Conservation (phyloP, 2,888 invertebrate genomes). For the Toxonevra muliebris region DNA sequence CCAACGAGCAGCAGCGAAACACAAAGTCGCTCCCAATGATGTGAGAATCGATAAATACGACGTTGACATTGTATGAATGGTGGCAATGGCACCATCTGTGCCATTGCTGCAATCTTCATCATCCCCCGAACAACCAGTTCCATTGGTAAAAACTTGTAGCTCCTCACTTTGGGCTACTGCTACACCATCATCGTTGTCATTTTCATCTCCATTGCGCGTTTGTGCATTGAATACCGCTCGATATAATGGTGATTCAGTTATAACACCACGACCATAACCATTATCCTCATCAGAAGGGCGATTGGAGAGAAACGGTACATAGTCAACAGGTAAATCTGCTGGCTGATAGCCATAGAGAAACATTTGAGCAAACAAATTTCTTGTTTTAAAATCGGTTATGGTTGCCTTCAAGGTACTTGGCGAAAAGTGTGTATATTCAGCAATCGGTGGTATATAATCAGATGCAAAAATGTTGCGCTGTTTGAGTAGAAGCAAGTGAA, state of each 20-base stretch:
- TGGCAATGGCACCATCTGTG: too few relatives aligned
- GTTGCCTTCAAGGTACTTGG: conserved; percentile 54
- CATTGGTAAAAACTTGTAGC: too few relatives aligned
- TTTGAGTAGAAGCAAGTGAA: conserved; percentile 17
- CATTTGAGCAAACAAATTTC: conserved; percentile 54
- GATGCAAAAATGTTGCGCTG: conserved; percentile 45
- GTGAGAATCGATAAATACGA: too few relatives aligned
- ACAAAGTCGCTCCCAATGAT: too few relatives aligned
- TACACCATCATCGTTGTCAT: neutral
- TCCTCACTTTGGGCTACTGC: too few relatives aligned
- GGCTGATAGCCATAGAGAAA: conserved; percentile 56
- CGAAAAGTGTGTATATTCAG: conserved; percentile 55
- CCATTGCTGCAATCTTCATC: too few relatives aligned
- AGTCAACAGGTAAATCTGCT: conserved; percentile 43
- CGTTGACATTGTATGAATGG: too few relatives aligned
- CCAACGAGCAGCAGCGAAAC: too few relatives aligned
- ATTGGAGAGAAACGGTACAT: conserved; percentile 46
- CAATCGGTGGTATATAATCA: conserved; percentile 46
- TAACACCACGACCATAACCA: too few relatives aligned
- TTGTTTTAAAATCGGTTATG: conserved; percentile 50
- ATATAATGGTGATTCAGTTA: too few relatives aligned
- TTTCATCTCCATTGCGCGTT: conserved; percentile 39
- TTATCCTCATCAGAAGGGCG: neutral
- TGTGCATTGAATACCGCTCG: conserved; percentile 45
- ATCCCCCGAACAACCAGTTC: too few relatives aligned